Percentiles rank a stretch among this genome's conserved stretches.
phyloP scores from a whole-genome alignment of 2,888 invertebrate species.

The Lamproptera curius region DNA sequence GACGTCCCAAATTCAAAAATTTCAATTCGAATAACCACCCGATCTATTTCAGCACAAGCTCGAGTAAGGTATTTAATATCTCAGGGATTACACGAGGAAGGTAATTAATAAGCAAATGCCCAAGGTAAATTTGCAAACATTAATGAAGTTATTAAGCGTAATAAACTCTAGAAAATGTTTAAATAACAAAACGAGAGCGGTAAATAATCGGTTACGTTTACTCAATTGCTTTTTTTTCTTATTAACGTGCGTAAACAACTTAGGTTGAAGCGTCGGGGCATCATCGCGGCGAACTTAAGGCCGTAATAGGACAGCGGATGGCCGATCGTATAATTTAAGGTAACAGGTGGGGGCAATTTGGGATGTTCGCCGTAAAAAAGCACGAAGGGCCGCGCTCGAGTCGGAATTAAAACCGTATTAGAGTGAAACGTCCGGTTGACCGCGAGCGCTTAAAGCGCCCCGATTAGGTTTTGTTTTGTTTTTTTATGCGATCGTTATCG shows the following conservation, averaged over 20 bases:
- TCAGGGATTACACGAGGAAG: too few species aligned
- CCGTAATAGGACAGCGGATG: constrained; percentile 24
- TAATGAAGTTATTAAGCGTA: too few species aligned
- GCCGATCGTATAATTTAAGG: constrained; percentile 42
- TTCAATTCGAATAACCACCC: too few species aligned
- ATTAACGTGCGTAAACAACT: not conserved
- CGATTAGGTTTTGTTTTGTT: constrained; percentile 32
- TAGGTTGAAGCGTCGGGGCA: constrained; percentile 1
- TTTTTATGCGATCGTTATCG: constrained; percentile 27
- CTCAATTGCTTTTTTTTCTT: too few species aligned
- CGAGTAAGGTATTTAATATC: too few species aligned
- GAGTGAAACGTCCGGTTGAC: constrained; percentile 57
- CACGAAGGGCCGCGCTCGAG: constrained; percentile 40
- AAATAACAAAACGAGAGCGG: not conserved
- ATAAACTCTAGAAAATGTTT: not conserved
- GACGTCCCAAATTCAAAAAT: constrained; percentile 24
- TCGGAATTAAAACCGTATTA: constrained; percentile 63
- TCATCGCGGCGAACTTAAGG: constrained; percentile 26
- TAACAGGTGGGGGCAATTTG: constrained; percentile 51
- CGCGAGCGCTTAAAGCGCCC: constrained; percentile 50
- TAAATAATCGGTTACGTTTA: not conserved
- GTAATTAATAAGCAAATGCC: too few species aligned
- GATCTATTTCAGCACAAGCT: too few species aligned
- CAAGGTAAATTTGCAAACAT: too few species aligned
- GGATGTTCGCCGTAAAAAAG: constrained; percentile 21